These are phyloP conservation scores for Thaleichthys pacificus DNA, from an alignment of 2,797 vertebrate genomes.

Conservation along the genomic window DNA sequence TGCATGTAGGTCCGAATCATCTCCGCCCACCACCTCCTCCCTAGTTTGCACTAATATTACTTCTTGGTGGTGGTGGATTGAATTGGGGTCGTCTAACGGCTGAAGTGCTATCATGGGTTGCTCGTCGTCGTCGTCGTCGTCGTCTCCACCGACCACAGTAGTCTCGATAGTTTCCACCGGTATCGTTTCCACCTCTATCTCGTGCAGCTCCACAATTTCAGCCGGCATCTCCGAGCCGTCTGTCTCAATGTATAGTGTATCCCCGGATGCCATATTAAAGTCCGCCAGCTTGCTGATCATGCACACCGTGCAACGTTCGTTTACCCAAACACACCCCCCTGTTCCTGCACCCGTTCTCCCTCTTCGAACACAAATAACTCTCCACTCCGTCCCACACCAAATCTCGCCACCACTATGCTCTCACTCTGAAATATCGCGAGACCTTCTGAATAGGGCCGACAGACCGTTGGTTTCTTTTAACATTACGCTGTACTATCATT, in stretches of 20 bases:
- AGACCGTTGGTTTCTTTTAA: too few relatives aligned
- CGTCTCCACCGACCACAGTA: slow-evolving; percentile 88
- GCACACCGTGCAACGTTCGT: slow-evolving; percentile 33
- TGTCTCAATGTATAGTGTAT: slow-evolving; percentile 95
- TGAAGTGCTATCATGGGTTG: slow-evolving; percentile 97
- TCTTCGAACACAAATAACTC: slow-evolving; percentile 84
- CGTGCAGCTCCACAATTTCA: slow-evolving; percentile 96
- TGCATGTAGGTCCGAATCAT: slow-evolving; percentile 90
- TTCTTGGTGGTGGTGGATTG: slow-evolving; percentile 82
- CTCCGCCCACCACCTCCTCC: slow-evolving; percentile 96
- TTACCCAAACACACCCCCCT: slow-evolving; percentile 63
- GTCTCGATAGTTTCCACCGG: slow-evolving; percentile 91
- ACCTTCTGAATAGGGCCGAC: slow-evolving; percentile 25
- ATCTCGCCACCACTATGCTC: slow-evolving; percentile 76
- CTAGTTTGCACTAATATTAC: slow-evolving; percentile 98
- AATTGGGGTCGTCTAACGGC: slow-evolving; percentile 89
- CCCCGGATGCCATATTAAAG: slow-evolving; percentile 93
- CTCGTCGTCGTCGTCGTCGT: slow-evolving; percentile 82
- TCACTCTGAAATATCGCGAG: slow-evolving; percentile 81
- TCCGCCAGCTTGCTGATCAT: slow-evolving; percentile 75
- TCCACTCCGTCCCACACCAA: slow-evolving; percentile 80
- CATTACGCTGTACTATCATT: background rate
- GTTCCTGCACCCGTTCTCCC: slow-evolving; percentile 74
- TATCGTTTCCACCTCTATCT: slow-evolving; percentile 94
- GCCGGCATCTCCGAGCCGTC: slow-evolving; percentile 98